Base-by-base conservation (phyloP, 2,797 vertebrate species). In the Microtus californicus region DNA sequence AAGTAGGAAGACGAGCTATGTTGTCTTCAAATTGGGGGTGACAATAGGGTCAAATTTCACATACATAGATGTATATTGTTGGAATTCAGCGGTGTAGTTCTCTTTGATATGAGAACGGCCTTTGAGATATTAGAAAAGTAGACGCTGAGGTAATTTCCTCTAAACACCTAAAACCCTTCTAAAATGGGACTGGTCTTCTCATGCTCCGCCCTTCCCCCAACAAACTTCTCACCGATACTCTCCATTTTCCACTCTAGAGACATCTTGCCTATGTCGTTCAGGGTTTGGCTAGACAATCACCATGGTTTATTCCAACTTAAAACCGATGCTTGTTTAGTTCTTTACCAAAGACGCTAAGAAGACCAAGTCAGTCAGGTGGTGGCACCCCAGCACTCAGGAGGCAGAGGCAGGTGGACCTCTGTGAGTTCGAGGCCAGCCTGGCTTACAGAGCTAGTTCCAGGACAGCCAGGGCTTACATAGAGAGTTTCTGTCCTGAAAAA, bases 141-240 rank as follows among this genome's bases (percentile, higher is more conserved):
- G 65, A 90, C 21, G 48, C 11, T 63, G 21, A 93, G 59, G 17
- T 67, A 1, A 45, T 91, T 94, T 51, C 61, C 25, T 91, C 79
- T 19, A 95, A 31, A 78, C 37, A 19, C 17, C 92, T 85, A 73
- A 85, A 77, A 82, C 74, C 54, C 95, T 61, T 94, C 51, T 73
- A 37, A 94, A 87, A 31, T 65, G 34, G 37, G 5, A 17, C 15
- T 69, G 54, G 23, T 40, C 21, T 91, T 91, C 40, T 40, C 40
- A 43, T 77, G 54, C 2, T 25, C 13, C 0, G 27, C 25, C 56
- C 23, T 76, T 51, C n/a, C 23, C 65, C 43, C n/a, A 14, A 43
- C 13, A 63, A 37, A 40, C 23, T 31, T 43, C 43, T 59, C 23
- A 34, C 43, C 29, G 2, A 37, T 37, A 31, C 0, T 69, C 12